These are phyloP conservation scores for Volucella zonaria DNA, from an alignment of 2,888 invertebrate species.

Conservation along the genomic window DNA sequence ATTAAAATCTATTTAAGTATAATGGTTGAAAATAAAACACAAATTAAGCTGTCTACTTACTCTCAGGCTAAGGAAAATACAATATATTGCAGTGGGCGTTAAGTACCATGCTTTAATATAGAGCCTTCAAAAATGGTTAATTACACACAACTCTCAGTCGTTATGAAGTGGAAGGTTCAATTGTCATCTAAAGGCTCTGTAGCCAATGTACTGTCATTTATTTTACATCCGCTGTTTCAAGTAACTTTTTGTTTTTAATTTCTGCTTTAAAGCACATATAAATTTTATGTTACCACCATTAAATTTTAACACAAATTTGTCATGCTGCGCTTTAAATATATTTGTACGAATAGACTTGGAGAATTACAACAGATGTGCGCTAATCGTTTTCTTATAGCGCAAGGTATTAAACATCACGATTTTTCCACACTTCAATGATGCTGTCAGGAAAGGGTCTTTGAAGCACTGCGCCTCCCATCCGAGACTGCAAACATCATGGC, in stretches of 20 bases:
- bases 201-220: no score
- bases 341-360: background rate
- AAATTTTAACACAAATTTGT: conserved; percentile 10
- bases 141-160: no score
- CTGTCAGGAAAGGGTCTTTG: conserved; percentile 23
- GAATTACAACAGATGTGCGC: conserved; percentile 30
- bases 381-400: conserved; percentile 36
- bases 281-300: conserved; percentile 3
- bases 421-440: conserved; percentile 44
- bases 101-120: no score
- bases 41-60: no score
- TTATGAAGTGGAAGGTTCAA: no score
- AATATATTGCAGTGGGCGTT: no score
- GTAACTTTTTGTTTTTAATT: background rate
- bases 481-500: conserved; percentile 14
- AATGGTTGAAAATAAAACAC: no score
- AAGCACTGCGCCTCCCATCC: conserved; percentile 5
- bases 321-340: conserved; percentile 11
- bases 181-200: no score
- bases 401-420: conserved; percentile 30
- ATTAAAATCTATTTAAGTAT: no score
- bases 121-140: no score
- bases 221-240: no score
- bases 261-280: background rate
- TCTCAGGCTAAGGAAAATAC: no score